Evolutionary conservation across 1,140 invertebrate species (phyloP), one percentile per base, ranked within the genome.

Genomic region (Archivesica marissinica): DNA sequence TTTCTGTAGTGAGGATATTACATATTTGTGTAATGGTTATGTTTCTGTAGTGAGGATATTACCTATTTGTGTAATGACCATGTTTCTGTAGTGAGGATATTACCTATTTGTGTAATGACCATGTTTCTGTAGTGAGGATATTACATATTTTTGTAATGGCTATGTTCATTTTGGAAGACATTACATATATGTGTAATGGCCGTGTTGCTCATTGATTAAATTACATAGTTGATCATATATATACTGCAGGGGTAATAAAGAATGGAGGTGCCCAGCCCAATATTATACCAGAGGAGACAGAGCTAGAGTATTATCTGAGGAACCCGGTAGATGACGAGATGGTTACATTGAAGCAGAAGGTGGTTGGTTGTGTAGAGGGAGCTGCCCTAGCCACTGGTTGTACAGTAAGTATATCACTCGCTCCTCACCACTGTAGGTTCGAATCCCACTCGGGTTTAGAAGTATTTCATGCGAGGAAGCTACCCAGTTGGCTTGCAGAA

Each of bases 201-300:
- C 25, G 11, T 23, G 11, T 56, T 56, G 33, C 7, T 30, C 59
- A 61, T 7, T 6, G n/a, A n/a, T n/a, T 9, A 9, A 66, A 39
- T 11, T 17, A 4, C 17, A 6, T 38, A 6, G 30, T 30, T 28
- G 33, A 3, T 30, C 13, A 30, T 2, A 30, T 20, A 15, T 47
- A n/a, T 68, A 4, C 28, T 84, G 30, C 54, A 93, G 92, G 92
- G 81, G 83, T 93, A 6, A 93, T 93, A 15, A 92, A 89, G 9
- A 93, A 94, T 78, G 94, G 93, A 35, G 94, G 94, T n/a, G 76
- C 66, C 3, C 89, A 88, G n/a, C 90, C 93, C 7, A 94, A 94
- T 85, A 90, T 94, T 13, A 94, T 94, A 17, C 94, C 94, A 17
- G 90, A 93, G 11, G 79, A 89, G 30, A 86, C 94, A 23, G 89